Evolutionary conservation across 2,113 vertebrate genomes (phyloP).

Genomic region (Mobula birostris): DNA sequence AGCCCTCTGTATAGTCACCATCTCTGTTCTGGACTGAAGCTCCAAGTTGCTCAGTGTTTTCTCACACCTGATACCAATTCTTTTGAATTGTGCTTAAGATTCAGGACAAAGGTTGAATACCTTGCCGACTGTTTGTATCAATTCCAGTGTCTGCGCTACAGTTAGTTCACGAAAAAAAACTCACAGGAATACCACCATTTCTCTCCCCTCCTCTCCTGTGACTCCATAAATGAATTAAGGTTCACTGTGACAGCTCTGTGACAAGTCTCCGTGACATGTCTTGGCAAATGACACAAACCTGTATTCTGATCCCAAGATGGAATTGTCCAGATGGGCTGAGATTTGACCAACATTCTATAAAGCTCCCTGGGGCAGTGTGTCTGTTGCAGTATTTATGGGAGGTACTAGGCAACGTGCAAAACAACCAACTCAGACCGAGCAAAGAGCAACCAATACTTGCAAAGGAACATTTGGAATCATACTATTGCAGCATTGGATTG

Average conservation of each 20-base stretch:
- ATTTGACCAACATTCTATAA: background rate
- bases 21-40: too few species aligned
- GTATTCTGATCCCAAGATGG: background rate
- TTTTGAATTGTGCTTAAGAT: background rate
- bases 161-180: background rate
- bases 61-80: background rate
- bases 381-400: background rate
- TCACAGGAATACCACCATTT: too few species aligned
- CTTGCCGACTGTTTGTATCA: background rate
- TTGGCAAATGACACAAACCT: background rate
- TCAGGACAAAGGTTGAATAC: background rate
- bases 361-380: too few species aligned
- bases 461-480: background rate
- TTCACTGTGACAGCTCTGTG: background rate
- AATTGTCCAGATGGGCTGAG: background rate
- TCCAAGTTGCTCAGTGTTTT: background rate
- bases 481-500: background rate
- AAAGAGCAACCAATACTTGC: background rate
- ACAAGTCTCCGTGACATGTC: background rate
- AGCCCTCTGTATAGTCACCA: background rate
- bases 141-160: too few species aligned
- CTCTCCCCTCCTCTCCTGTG: background rate
- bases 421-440: background rate
- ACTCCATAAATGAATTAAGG: background rate
- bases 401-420: background rate